phyloP scores from a whole-genome alignment of 2,888 invertebrate genomes.

The Catocala fraxini region DNA sequence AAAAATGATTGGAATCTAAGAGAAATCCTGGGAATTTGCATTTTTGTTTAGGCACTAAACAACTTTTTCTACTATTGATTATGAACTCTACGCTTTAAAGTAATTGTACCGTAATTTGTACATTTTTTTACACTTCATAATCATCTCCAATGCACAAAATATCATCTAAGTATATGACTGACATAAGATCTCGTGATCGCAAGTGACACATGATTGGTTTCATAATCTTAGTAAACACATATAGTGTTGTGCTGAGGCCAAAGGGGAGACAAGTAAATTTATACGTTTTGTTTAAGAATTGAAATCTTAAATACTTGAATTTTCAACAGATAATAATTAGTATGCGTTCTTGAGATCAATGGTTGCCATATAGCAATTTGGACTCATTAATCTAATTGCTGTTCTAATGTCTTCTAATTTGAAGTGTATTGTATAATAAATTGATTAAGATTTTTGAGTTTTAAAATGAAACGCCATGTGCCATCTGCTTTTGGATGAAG shows the following conservation, averaged over 20 bases:
- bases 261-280: background rate
- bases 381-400: background rate
- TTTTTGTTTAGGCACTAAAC: background rate
- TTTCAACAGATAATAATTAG: background rate
- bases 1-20: conserved; percentile 15
- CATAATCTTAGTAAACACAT: conserved; percentile 8
- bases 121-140: background rate
- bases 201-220: conserved; percentile 2
- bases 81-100: conserved; percentile 3
- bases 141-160: conserved; percentile 2
- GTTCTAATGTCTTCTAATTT: conserved; percentile 7
- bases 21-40: conserved; percentile 11
- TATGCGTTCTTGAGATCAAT: conserved; percentile 3
- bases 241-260: conserved; percentile 4
- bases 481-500: background rate
- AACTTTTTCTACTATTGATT: conserved; percentile 9
- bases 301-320: background rate
- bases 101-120: background rate
- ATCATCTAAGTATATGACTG: conserved; percentile 9
- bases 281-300: background rate
- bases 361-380: background rate
- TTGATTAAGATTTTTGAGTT: background rate
- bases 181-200: background rate
- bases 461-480: background rate
- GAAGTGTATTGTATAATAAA: background rate